Base-by-base conservation (phyloP, 2,113 vertebrate species). In the Sciurus niger region DNA sequence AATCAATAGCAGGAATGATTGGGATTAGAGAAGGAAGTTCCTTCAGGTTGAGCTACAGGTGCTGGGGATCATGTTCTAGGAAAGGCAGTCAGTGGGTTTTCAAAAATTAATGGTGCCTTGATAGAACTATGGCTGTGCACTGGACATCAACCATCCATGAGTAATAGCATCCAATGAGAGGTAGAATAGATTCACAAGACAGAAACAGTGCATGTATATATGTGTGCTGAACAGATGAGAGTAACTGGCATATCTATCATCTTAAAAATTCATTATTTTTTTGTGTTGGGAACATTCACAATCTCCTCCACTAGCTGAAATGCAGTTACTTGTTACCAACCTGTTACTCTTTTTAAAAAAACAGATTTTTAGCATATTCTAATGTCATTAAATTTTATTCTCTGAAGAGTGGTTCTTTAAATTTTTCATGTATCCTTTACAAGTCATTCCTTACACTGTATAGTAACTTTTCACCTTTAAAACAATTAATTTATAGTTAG, bases 361-460 rank as follows among this genome's bases (percentile, higher is more conserved):
- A 91, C 77, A 34, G 17, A 51, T 96, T 90, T 95, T 95, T 20
- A 93, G 37, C 51, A 34, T 94, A 96, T 91, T 91, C 55, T 94
- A 68, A 76, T 90, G 46, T 94, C 40, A 76, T 43, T 84, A 24
- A 85, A 90, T 91, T 73, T 93, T 43, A 53, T 90, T 90, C 68
- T 83, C 25, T 90, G 17, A 96, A 87, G 12, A 78, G 17, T 70
- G 24, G 76, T 25, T 84, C 25, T 94, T 63, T 88, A 86, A 84
- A 17, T 37, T 83, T 94, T 90, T 74, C n/a, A 72, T 86, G 8
- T 6, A 51, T 80, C 24, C 22, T 4, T 94, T 93, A 70, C 1
- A 77, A 28, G 85, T 87, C 82, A 74, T 58, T 94, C 37, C 67
- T 53, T 96, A 43, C 34, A 91, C 73, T 53, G 86, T 60, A 70